phyloP scores from a whole-genome alignment of 1,140 invertebrate genomes.

The Zaprionus lachaisei region DNA sequence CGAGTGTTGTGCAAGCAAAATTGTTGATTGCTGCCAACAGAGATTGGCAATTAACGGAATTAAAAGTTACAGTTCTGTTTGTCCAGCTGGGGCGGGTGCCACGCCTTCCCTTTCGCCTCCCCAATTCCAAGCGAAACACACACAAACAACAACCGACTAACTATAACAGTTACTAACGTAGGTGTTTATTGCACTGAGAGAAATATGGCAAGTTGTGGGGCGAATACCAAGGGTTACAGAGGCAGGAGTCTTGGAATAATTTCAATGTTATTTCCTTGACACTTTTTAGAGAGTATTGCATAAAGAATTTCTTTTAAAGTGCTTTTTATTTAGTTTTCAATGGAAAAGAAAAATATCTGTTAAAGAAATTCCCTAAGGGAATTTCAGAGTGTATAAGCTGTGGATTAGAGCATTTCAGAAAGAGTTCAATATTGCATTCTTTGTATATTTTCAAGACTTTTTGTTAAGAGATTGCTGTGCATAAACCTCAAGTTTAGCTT shows the following conservation, averaged over 20 bases:
- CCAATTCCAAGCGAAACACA: too few species aligned
- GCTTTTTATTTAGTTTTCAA: neutral
- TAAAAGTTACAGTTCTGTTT: constrained; percentile 84
- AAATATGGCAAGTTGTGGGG: neutral
- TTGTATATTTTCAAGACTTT: neutral
- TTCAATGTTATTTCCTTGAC: neutral
- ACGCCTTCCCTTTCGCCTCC: neutral
- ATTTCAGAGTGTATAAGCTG: too few species aligned
- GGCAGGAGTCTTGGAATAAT: neutral
- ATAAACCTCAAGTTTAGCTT: neutral
- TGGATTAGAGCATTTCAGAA: too few species aligned
- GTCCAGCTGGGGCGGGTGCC: constrained; percentile 43
- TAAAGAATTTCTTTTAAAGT: neutral
- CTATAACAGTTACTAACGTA: constrained; percentile 53
- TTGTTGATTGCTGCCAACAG: constrained; percentile 84
- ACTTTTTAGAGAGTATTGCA: neutral
- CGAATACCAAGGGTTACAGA: neutral
- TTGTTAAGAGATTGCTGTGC: neutral
- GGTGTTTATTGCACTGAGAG: constrained; percentile 60
- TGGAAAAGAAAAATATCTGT: too few species aligned
- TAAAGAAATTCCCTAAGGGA: too few species aligned
- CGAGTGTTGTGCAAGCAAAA: constrained; percentile 84
- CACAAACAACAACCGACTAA: constrained; percentile 36
- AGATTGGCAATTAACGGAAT: constrained; percentile 84
- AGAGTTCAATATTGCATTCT: too few species aligned